phyloP scores from a whole-genome alignment of 1,140 invertebrate species.

The Popillia japonica region DNA sequence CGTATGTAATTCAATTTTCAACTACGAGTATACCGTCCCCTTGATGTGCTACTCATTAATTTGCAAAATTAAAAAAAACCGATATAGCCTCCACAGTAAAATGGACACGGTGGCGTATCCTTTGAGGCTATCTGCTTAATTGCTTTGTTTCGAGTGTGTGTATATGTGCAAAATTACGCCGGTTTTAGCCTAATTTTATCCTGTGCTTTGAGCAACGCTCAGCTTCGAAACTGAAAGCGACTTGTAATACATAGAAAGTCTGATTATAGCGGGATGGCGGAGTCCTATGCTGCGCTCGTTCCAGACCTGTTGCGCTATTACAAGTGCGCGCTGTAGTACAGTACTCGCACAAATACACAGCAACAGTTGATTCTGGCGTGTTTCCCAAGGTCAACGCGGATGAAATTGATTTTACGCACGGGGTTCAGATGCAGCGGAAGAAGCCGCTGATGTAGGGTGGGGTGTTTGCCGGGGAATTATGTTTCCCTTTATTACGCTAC shows the following conservation, averaged over 20 bases:
- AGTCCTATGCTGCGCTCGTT: background rate
- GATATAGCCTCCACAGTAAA: background rate
- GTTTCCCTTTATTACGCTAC: too few relatives aligned
- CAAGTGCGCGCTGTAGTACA: conserved; percentile 33
- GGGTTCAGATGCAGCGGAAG: conserved; percentile 40
- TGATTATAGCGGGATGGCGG: too few relatives aligned
- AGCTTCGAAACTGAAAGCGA: conserved; percentile 19
- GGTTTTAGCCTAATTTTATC: conserved; percentile 24
- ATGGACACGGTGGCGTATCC: background rate
- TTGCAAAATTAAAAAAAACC: conserved; percentile 12
- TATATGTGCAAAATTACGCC: background rate
- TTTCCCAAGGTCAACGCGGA: conserved; percentile 42
- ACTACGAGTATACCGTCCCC: too few relatives aligned
- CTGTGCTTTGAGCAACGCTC: background rate
- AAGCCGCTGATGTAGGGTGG: conserved; percentile 38
- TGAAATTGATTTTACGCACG: conserved; percentile 46
- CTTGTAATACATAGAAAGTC: background rate
- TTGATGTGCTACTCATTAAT: background rate
- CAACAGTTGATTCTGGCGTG: conserved; percentile 45
- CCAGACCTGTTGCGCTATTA: conserved; percentile 45
- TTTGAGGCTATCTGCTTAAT: conserved; percentile 26
- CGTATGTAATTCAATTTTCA: too few relatives aligned
- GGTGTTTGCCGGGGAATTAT: too few relatives aligned
- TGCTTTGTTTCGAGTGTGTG: conserved; percentile 18
- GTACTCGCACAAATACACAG: conserved; percentile 35